Base-by-base conservation (phyloP, 2,888 invertebrate species). In the Tenthredo livida region DNA sequence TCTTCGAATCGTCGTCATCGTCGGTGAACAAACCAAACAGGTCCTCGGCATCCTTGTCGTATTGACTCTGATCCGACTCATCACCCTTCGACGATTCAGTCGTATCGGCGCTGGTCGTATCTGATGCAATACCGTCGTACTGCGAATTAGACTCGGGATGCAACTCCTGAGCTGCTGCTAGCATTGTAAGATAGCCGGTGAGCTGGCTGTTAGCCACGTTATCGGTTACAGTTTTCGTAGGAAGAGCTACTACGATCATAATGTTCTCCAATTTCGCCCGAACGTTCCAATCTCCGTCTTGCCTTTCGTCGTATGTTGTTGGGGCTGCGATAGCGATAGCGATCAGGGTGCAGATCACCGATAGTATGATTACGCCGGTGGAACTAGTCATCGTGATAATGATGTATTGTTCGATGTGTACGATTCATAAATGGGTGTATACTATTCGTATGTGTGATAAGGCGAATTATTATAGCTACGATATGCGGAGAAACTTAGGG, bases 251-350 rank as follows among this genome's bases (percentile, higher is more conserved):
- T 40, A 97, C 92, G 82, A 97, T 93, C 87, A 97, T 94, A 87
- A 97, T 95, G 90, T 97, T 97, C 87, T 97, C 96, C 12, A 97
- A 93, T 91, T 97, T 96, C 0, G 97, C 96, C 82, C 96, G 95
- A 15, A 97, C 94, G 92, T 97, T 97, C 87, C 95, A 91, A 2
- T 96, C 95, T n/a, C 97, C 97, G 85, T 97, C 96, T 92, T 97
- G 97, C 0, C 97, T 94, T 90, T 97, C 97, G 92, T 97, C 96
- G 94, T 95, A 96, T 61, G 90, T 91, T 73, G 91, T 90, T 67
- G 94, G 93, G 15, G 93, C 89, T 21, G 89, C 90, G 85, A 90
- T 88, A 85, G 93, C 92, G 87, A 93, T 91, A 88, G 92, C 92
- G 87, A 65, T 43, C 0, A 58, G 7, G 47, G 47, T 15, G 12